Conservation (phyloP, 2,797 vertebrate genomes). For the Lepidocolaptes lacrymiger region DNA sequence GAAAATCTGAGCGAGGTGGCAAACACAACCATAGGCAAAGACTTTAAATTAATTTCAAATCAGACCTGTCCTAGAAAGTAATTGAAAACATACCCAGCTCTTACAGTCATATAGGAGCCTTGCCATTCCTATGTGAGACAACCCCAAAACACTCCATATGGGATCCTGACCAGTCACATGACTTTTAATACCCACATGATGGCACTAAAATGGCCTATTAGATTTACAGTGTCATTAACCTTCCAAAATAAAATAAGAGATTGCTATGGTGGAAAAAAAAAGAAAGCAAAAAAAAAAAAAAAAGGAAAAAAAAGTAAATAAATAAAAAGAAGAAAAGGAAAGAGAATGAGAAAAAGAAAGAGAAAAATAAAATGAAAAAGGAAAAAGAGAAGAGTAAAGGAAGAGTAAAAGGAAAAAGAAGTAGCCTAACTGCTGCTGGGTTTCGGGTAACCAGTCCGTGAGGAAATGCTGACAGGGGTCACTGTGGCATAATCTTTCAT, state of each 20-base stretch:
- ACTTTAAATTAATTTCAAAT: conserved; percentile 74
- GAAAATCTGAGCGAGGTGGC: conserved; percentile 41
- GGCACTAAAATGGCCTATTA: conserved; percentile 84
- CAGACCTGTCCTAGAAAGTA: conserved; percentile 70
- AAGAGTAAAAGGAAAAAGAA: conserved; percentile 31
- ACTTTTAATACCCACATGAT: conserved; percentile 82
- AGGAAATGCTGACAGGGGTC: conserved; percentile 88
- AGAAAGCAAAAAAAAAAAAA: rapidly evolving
- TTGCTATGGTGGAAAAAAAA: conserved; percentile 8
- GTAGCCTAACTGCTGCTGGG: conserved; percentile 78
- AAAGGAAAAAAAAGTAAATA: rapidly evolving
- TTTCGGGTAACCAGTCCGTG: conserved; percentile 84
- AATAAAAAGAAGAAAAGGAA: conserved; percentile 18
- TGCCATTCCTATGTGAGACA: conserved; percentile 62
- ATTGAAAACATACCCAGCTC: conserved; percentile 71
- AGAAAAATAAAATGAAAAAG: not conserved
- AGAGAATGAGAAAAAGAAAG: conserved; percentile 20
- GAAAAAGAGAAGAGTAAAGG: not conserved
- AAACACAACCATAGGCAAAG: conserved; percentile 68
- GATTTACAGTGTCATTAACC: conserved; percentile 86
- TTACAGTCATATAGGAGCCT: conserved; percentile 50
- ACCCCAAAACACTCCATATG: conserved; percentile 70
- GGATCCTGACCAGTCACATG: conserved; percentile 76
- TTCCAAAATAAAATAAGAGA: conserved; percentile 78
- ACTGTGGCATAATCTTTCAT: conserved; percentile 88